Conservation (phyloP, 2,888 invertebrate species). For the Amphiduros pacificus region DNA sequence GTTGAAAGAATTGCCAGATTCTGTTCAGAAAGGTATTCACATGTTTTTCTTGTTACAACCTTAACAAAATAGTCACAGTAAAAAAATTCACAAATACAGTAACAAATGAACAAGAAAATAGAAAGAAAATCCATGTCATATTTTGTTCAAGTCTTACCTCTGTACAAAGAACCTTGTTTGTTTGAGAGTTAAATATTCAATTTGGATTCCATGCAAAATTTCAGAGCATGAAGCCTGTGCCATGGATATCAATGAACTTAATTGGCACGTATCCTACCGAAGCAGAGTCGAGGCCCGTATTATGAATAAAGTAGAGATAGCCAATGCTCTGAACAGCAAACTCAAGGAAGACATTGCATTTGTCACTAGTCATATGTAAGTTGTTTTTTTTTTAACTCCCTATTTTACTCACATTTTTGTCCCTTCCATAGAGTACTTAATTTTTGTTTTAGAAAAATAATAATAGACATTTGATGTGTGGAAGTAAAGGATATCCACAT, state of each 20-base stretch:
- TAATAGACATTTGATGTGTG: no score
- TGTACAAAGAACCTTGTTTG: no score
- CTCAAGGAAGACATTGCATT: conserved; percentile 54
- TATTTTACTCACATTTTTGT: neutral
- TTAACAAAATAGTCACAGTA: no score
- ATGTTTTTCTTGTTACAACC: neutral
- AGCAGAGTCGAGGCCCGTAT: conserved; percentile 42
- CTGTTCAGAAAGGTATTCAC: conserved; percentile 52
- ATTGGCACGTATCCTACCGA: conserved; percentile 55
- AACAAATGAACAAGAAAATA: no score
- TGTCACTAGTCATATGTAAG: conserved; percentile 49
- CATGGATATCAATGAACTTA: conserved; percentile 53
- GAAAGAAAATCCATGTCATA: no score
- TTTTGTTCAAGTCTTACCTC: no score
- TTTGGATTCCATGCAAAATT: no score
- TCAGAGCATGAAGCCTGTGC: conserved; percentile 57
- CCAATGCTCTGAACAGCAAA: conserved; percentile 46
- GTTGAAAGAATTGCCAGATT: conserved; percentile 46
- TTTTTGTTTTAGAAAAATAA: neutral
- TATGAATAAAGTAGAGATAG: conserved; percentile 40
- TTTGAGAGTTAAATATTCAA: no score
- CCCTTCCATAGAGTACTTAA: neutral
- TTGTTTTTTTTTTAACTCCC: conserved; percentile 2
- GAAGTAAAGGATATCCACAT: no score
- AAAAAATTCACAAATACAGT: no score